phyloP scores from a whole-genome alignment of 1,140 invertebrate genomes.

The Microvelia longipes region DNA sequence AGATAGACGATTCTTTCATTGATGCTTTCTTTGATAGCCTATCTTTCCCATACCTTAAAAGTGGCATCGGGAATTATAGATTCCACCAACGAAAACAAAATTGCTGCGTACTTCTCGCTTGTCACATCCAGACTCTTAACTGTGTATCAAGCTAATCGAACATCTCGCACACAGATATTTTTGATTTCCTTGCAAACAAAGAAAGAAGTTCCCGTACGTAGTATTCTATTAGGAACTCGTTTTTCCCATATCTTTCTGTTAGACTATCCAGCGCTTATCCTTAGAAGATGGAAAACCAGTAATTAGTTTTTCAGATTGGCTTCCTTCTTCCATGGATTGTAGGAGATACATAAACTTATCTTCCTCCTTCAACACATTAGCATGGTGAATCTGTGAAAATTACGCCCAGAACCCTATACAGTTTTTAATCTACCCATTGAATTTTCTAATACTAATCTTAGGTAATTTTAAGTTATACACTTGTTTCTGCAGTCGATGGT shows the following conservation, averaged over 20 bases:
- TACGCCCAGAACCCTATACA: neutral
- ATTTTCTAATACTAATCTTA: too few species aligned
- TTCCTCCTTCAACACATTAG: neutral
- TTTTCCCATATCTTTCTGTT: neutral
- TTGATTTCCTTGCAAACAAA: neutral
- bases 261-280: neutral
- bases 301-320: neutral
- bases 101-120: neutral
- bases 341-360: neutral
- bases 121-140: neutral
- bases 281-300: neutral
- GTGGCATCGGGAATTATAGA: neutral
- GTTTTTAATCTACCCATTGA: neutral
- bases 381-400: neutral
- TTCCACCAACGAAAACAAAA: neutral
- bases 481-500: too few species aligned
- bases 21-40: too few species aligned
- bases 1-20: too few species aligned
- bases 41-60: neutral
- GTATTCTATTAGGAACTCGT: neutral
- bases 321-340: neutral
- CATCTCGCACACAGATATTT: neutral
- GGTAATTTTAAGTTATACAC: too few species aligned
- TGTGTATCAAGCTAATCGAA: neutral
- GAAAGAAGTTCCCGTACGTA: neutral